Percentiles rank a stretch among this genome's conserved stretches.
phyloP scores from a whole-genome alignment of 2,888 invertebrate species.

The Nycteola revayana region DNA sequence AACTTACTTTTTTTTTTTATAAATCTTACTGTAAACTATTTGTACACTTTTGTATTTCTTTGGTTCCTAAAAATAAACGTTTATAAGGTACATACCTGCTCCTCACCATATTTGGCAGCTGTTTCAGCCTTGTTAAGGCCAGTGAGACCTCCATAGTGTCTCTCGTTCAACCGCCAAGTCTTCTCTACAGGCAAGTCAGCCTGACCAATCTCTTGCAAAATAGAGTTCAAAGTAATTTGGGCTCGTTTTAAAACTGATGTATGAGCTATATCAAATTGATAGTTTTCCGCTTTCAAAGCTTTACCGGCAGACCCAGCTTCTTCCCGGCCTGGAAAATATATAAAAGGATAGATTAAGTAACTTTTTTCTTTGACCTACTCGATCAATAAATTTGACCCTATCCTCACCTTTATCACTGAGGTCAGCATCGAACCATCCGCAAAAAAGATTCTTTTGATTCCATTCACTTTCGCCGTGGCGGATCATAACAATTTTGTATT shows the following conservation, averaged over 20 bases:
- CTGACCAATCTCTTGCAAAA: constrained; percentile 86
- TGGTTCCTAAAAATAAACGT: too few species aligned
- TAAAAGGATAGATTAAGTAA: not conserved
- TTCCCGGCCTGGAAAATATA: constrained; percentile 75
- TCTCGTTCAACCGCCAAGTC: constrained; percentile 93
- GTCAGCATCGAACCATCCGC: constrained; percentile 88
- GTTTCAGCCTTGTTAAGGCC: constrained; percentile 93
- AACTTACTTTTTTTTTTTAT: too few species aligned
- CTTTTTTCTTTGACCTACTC: too few species aligned
- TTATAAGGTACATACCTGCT: constrained; percentile 87
- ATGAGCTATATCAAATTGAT: constrained; percentile 89
- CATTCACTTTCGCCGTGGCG: constrained; percentile 90
- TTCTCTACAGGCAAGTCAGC: constrained; percentile 85
- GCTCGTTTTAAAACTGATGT: constrained; percentile 91
- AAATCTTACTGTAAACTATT: too few species aligned
- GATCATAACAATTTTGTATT: constrained; percentile 87
- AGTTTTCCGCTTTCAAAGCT: constrained; percentile 85
- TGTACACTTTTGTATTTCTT: too few species aligned
- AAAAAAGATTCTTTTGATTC: constrained; percentile 88
- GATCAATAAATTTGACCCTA: constrained; percentile 1
- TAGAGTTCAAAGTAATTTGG: constrained; percentile 86
- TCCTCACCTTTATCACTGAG: constrained; percentile 85
- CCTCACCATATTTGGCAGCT: constrained; percentile 92
- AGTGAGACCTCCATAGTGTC: constrained; percentile 93
- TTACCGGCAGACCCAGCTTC: constrained; percentile 88